These are phyloP conservation scores for Channa maculata DNA, from an alignment of 2,113 vertebrate species.

Conservation along the genomic window DNA sequence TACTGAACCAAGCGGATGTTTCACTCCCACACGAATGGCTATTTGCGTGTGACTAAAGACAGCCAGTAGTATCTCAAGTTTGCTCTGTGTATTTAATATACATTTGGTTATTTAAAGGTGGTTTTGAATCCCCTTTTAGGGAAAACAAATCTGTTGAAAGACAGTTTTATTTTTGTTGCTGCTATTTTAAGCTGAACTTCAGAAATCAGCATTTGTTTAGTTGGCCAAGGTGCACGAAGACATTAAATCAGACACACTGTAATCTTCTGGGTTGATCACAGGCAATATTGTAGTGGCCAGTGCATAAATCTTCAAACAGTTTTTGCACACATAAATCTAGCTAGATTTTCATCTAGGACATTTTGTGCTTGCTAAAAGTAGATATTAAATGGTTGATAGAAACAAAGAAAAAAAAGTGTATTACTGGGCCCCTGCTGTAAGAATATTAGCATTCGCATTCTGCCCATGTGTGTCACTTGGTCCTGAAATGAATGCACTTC, in stretches of 20 bases:
- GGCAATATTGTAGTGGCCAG: background rate
- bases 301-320: constrained; percentile 28
- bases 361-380: constrained; percentile 32
- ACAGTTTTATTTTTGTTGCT: too few relatives aligned
- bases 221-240: background rate
- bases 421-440: constrained; percentile 2
- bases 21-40: background rate
- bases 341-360: constrained; percentile 38
- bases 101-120: background rate
- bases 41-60: background rate
- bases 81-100: background rate
- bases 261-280: constrained; percentile 11
- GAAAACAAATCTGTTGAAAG: too few relatives aligned
- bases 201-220: background rate
- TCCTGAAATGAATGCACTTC: constrained; percentile 34
- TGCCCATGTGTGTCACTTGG: constrained; percentile 38
- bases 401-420: constrained; percentile 11
- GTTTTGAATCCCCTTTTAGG: background rate
- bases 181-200: background rate
- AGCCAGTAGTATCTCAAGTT: background rate
- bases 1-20: background rate
- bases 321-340: constrained; percentile 39
- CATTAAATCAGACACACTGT: background rate
- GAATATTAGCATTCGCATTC: constrained; percentile 62
- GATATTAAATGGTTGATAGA: constrained; percentile 48